phyloP scores from a whole-genome alignment of 1,140 invertebrate species.

The Saccostrea cuccullata region DNA sequence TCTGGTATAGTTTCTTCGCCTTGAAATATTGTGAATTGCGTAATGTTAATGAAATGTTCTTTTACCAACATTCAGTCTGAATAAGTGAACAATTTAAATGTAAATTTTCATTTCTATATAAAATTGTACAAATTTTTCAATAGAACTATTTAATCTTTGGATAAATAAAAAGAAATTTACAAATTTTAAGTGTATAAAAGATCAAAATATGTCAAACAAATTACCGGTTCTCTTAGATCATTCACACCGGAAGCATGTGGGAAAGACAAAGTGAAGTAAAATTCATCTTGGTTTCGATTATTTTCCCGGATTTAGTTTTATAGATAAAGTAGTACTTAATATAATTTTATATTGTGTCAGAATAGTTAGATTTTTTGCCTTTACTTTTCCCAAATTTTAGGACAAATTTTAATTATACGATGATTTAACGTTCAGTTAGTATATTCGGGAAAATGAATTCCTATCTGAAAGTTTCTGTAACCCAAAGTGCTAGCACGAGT shows the following conservation, averaged over 20 bases:
- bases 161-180: background rate
- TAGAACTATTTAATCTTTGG: background rate
- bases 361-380: no score
- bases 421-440: no score
- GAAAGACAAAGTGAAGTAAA: background rate
- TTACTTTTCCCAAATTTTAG: no score
- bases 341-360: no score
- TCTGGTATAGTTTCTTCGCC: background rate
- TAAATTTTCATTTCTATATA: background rate
- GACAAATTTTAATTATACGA: no score
- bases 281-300: background rate
- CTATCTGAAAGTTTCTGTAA: no score
- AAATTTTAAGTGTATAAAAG: no score
- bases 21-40: background rate
- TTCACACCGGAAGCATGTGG: slow-evolving; percentile 17
- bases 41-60: background rate
- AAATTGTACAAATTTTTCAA: background rate
- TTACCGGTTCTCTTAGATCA: background rate
- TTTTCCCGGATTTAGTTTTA: background rate
- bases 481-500: slow-evolving; percentile 20
- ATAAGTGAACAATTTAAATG: no score
- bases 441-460: no score
- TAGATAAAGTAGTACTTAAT: no score
- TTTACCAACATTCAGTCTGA: background rate
- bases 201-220: background rate